Evolutionary conservation across 2,797 vertebrate genomes (phyloP).

Genomic region (Gadopsis marmoratus): DNA sequence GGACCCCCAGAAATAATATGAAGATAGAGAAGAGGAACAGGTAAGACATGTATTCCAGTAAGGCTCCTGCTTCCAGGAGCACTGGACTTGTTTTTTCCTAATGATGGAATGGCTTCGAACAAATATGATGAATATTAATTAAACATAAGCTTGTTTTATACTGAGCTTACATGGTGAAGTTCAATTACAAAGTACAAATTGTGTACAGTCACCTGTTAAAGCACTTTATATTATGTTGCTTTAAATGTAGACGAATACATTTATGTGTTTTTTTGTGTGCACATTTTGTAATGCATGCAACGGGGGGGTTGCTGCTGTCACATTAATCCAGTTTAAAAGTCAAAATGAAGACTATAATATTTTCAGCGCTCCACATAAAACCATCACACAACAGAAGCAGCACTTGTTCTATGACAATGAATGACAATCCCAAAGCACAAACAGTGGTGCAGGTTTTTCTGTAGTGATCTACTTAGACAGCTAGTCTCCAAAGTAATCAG

Average conservation of each 20-base stretch:
- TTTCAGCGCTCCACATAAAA: neutral
- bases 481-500: slow-evolving; percentile 31
- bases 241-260: slow-evolving; percentile 2
- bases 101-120: neutral
- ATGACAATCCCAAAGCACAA: slow-evolving; percentile 5
- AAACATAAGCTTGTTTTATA: slow-evolving; percentile 4
- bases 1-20: slow-evolving; percentile 24
- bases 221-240: neutral
- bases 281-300: slow-evolving; percentile 12
- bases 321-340: slow-evolving; percentile 8
- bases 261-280: neutral
- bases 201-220: neutral
- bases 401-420: neutral
- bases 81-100: neutral
- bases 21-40: slow-evolving; percentile 44
- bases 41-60: slow-evolving; percentile 53
- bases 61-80: neutral
- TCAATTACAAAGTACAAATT: neutral
- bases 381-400: slow-evolving; percentile 4
- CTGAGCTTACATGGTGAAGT: neutral
- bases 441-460: slow-evolving; percentile 31
- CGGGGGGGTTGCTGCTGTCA: neutral
- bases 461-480: slow-evolving; percentile 25
- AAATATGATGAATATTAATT: slow-evolving; percentile 1
- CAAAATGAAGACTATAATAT: neutral